Evolutionary conservation across 2,888 invertebrate genomes (phyloP).

Genomic region (Onchidella celtica): DNA sequence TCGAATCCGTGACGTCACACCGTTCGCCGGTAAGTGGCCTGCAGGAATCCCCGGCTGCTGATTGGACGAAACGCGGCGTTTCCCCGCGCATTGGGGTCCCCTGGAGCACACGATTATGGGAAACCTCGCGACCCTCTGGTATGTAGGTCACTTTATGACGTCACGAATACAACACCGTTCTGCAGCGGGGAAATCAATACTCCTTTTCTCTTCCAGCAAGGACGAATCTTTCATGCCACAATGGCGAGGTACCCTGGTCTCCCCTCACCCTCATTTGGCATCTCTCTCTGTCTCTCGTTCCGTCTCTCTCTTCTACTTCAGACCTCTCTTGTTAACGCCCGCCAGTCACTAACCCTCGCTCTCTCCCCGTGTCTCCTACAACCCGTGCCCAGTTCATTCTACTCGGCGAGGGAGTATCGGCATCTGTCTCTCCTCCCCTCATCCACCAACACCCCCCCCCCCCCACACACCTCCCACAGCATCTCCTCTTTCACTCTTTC

Average conservation of each 20-base stretch:
- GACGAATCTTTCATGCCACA: neutral
- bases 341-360: too few relatives aligned
- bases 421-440: too few relatives aligned
- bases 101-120: constrained; percentile 1
- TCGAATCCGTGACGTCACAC: constrained; percentile 43
- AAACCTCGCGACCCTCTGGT: constrained; percentile 23
- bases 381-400: too few relatives aligned
- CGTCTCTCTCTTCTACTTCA: too few relatives aligned
- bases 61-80: constrained; percentile 29
- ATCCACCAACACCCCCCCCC: neutral
- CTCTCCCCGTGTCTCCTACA: too few relatives aligned
- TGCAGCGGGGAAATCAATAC: constrained; percentile 15
- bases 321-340: too few relatives aligned
- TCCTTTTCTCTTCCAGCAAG: neutral
- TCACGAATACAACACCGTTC: constrained; percentile 23
- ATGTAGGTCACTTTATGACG: constrained; percentile 38
- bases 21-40: constrained; percentile 44
- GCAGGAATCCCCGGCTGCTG: constrained; percentile 44
- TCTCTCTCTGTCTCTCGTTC: too few relatives aligned
- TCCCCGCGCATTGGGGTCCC: neutral
- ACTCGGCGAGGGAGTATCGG: too few relatives aligned
- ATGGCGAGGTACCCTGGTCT: too few relatives aligned
- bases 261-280: too few relatives aligned
- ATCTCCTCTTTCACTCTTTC: neutral
- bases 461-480: neutral